Base-by-base conservation (phyloP, 92 coral and sea anemone species). In the Parazoanthus swiftii region DNA sequence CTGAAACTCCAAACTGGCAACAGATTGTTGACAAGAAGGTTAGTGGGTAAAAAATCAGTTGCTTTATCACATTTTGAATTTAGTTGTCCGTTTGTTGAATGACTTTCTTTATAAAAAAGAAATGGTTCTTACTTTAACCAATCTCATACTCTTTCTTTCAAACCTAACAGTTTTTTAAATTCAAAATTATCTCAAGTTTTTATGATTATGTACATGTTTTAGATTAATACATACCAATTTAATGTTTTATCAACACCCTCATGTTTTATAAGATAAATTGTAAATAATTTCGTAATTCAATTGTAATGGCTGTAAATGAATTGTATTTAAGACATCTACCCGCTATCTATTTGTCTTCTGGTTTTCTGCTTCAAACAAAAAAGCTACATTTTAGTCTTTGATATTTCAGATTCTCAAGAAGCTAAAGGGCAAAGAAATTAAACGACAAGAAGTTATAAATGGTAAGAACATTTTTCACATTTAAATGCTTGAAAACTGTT, bases 381-480 rank as follows among this genome's bases (percentile, higher is more conserved):
- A 20, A 3, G 18, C 3, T 72, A n/a, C 25, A 72, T n/a, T 26
- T 26, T 71, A 7, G 14, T 72, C 76, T 72, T 29, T 77, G 46
- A 25, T 15, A 48, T 51, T 76, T 26, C 89, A 97, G 99, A 85
- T 89, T 79, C 85, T 95, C 50, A 93, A 83, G 88, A 91, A 89
- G 76, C 93, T 97, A 15, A 95, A 91, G 89, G 90, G 92, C 5
- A 97, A 97, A 76, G 99, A 97, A 93, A 89, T 95, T 51, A 97
- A 95, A 80, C 86, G 99, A 58, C 95, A 95, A 88, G 99, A 97
- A 91, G 90, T 94, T 79, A 97, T 97, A 71, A 97, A 97, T 89
- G 99, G 99, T 97, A 88, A 76, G 88, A 79, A 25, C 23, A 25
- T 9, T 80, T 4, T 35, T 13, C 36, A 20, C 29, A 18, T 54